phyloP scores from a whole-genome alignment of 2,113 vertebrate genomes.

The Trematomus loennbergii region DNA sequence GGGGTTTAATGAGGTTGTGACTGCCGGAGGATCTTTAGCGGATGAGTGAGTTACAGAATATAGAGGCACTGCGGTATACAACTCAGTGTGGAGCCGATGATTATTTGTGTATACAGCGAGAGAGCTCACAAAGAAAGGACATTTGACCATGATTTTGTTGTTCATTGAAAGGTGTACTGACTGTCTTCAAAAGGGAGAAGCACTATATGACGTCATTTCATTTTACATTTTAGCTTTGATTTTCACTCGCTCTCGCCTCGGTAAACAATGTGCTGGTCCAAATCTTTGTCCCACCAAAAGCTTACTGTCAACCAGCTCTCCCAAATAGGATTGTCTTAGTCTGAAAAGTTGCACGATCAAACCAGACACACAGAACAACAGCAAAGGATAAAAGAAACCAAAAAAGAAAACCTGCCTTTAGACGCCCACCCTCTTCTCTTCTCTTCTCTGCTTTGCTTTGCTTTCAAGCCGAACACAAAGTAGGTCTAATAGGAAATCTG shows the following conservation, averaged over 20 bases:
- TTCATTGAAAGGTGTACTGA: background rate
- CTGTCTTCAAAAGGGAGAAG: constrained; percentile 2
- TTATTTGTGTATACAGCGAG: constrained; percentile 34
- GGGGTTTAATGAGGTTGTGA: constrained; percentile 76
- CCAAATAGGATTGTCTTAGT: constrained; percentile 22
- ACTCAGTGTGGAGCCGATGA: constrained; percentile 12
- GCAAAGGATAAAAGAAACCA: constrained; percentile 34
- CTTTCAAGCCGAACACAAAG: constrained; percentile 41
- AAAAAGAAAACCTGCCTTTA: constrained; percentile 26
- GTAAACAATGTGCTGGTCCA: constrained; percentile 24
- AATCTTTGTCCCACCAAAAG: constrained; percentile 3
- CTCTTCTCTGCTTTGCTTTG: constrained; percentile 7
- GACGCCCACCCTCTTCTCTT: constrained; percentile 22
- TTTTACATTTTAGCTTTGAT: constrained; percentile 29
- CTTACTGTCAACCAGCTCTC: constrained; percentile 35
- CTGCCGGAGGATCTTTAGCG: constrained; percentile 47
- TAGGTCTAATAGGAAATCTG: constrained; percentile 53
- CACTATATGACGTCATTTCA: constrained; percentile 3
- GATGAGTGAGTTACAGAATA: constrained; percentile 53
- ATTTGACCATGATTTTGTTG: background rate
- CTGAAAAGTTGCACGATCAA: constrained; percentile 18
- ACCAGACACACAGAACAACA: constrained; percentile 22
- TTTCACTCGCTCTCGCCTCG: constrained; percentile 11
- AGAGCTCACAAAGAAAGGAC: background rate
- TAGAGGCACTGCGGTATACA: constrained; percentile 32